Percentiles rank a stretch among this genome's conserved stretches.
phyloP scores from a whole-genome alignment of 2,888 invertebrate genomes.

The Andrena haemorrhoa region DNA sequence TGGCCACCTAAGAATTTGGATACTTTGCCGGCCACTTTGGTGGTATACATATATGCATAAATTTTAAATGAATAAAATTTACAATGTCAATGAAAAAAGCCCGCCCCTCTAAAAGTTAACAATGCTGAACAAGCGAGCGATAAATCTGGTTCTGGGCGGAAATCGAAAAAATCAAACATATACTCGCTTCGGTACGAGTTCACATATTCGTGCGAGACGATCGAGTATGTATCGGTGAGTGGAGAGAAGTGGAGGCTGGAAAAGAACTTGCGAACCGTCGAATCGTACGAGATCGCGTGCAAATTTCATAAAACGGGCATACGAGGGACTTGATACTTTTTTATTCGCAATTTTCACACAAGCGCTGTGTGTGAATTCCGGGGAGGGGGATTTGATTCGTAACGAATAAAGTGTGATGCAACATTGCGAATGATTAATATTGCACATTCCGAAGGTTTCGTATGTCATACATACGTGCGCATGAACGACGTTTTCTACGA shows the following conservation, averaged over 20 bases:
- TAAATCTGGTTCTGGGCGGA: background rate
- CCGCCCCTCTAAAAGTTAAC: no score
- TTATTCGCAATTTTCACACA: background rate
- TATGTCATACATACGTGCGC: background rate
- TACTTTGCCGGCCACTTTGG: no score
- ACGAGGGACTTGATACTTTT: background rate
- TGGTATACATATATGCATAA: no score
- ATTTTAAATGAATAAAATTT: no score
- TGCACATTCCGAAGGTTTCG: background rate
- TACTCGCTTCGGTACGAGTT: slow-evolving; percentile 16
- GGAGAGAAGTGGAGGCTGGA: background rate
- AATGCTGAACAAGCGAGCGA: background rate
- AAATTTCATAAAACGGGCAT: slow-evolving; percentile 25
- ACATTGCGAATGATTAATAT: background rate
- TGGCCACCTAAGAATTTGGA: no score
- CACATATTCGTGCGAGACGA: background rate
- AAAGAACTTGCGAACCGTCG: background rate
- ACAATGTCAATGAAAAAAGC: no score
- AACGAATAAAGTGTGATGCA: background rate
- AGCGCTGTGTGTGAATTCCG: background rate
- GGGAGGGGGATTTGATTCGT: background rate
- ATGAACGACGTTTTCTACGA: background rate
- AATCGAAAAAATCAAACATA: background rate
- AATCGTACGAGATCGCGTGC: slow-evolving; percentile 4
- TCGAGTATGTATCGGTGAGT: background rate